Base-by-base conservation (phyloP, 37 sponge, comb jelly and placozoan genomes). In the Geodia barretti region DNA sequence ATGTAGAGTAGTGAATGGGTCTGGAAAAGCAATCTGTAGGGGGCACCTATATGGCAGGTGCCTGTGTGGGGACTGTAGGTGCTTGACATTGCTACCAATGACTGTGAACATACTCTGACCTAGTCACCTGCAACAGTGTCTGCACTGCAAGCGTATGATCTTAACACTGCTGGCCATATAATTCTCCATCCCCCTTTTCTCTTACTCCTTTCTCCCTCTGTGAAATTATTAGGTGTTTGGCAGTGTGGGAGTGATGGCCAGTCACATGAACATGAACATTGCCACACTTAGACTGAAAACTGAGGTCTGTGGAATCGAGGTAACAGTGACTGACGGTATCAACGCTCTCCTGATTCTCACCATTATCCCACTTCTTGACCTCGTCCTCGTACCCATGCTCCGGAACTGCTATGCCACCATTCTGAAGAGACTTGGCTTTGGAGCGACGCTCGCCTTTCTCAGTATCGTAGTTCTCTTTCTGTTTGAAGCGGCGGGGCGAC, bases 351-450 rank as follows among this genome's bases (percentile, higher is more conserved):
- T 86, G 2, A 59, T 86, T 62, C 34, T 79, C 11, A 59, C 62
- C n/a, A 29, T 81, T 38, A 69, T 87, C 28, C 88, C 88, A 28
- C 1, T 81, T 19, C 32, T 76, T 0, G 88, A 87, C 35, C 62
- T 87, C 1, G 3, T 81, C 8, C 7, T 76, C 0, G 64, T 81
- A 0, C 82, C 88, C 9, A 3, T 81, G 21, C 72, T 87, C 28
- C 39, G 72, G 63, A 54, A 79, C 54, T 35, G 4, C 2, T 2
- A 32, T 26, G 80, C 87, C 17, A 70, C 63, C 33, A 86, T 79
- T 58, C 37, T 79, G 76, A 80, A 75, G 74, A 38, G 87, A 2
- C 31, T 86, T 21, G 81, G 87, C 3, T 4, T 65, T 28, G 87
- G 74, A 4, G 75, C 58, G 1, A 41, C 39, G 34, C 54, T 79